phyloP scores from a whole-genome alignment of 2,888 invertebrate species.

The Anodontia alba region DNA sequence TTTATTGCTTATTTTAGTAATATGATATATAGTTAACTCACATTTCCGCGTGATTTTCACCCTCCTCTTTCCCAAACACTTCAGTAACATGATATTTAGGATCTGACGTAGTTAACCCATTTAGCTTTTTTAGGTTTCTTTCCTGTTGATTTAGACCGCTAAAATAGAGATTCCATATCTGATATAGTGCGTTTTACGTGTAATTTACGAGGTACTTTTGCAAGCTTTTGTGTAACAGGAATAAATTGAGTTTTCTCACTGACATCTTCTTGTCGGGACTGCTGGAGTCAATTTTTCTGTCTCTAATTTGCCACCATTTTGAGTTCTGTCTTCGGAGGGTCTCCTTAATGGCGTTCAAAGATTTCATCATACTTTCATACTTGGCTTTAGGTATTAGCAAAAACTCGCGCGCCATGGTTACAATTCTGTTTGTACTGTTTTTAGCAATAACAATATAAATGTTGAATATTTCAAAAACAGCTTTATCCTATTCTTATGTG shows the following conservation, averaged over 20 bases:
- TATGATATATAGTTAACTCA: too few relatives aligned
- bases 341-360: background rate
- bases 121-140: background rate
- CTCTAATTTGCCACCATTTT: background rate
- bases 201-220: background rate
- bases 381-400: conserved; percentile 26
- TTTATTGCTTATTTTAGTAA: too few relatives aligned
- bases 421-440: background rate
- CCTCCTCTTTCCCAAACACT: too few relatives aligned
- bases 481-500: background rate
- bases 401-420: conserved; percentile 31
- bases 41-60: too few relatives aligned
- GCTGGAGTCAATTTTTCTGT: too few relatives aligned
- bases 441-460: background rate
- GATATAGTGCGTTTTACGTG: background rate
- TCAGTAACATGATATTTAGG: too few relatives aligned
- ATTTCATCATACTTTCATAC: conserved; percentile 24
- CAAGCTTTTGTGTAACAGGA: background rate
- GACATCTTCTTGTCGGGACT: background rate
- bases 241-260: background rate
- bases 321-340: background rate
- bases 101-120: background rate
- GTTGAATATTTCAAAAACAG: background rate
- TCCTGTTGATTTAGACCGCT: background rate
- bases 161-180: background rate